Percentiles rank a stretch among this genome's conserved stretches.
phyloP scores from a whole-genome alignment of 2,888 invertebrate genomes.

The Euzetes globulus region DNA sequence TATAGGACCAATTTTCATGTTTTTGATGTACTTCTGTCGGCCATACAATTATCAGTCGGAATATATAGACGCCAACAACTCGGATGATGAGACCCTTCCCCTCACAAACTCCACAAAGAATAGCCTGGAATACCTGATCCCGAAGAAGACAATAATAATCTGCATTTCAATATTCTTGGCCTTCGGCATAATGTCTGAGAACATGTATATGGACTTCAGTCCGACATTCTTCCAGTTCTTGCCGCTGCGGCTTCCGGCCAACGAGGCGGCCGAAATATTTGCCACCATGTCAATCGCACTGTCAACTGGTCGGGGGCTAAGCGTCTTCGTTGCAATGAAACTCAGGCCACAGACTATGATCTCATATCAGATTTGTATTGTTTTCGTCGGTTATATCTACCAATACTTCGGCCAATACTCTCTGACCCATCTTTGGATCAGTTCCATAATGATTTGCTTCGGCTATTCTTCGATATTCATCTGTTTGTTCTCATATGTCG shows the following conservation, averaged over 20 bases:
- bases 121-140: not conserved
- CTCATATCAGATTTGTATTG: slow-evolving; percentile 8
- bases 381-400: not conserved
- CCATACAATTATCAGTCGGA: not conserved
- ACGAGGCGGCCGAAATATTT: slow-evolving; percentile 6
- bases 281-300: not conserved
- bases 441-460: slow-evolving; percentile 1
- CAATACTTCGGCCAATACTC: not conserved
- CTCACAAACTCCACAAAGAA: not conserved
- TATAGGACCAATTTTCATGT: not conserved
- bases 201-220: slow-evolving; percentile 29
- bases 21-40: not conserved
- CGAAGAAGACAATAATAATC: not conserved
- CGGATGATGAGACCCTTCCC: not conserved
- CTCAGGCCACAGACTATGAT: slow-evolving; percentile 25
- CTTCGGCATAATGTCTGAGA: slow-evolving; percentile 18
- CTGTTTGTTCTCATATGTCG: slow-evolving; percentile 27
- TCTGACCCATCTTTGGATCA: not conserved
- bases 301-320: not conserved
- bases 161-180: not conserved
- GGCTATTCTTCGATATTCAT: slow-evolving; percentile 34
- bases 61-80: not conserved
- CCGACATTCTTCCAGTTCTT: slow-evolving; percentile 28
- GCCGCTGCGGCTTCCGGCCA: not conserved
- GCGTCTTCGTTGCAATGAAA: slow-evolving; percentile 24